Evolutionary conservation across 2,113 vertebrate species (phyloP).

Genomic region (Acrocephalus arundinaceus): DNA sequence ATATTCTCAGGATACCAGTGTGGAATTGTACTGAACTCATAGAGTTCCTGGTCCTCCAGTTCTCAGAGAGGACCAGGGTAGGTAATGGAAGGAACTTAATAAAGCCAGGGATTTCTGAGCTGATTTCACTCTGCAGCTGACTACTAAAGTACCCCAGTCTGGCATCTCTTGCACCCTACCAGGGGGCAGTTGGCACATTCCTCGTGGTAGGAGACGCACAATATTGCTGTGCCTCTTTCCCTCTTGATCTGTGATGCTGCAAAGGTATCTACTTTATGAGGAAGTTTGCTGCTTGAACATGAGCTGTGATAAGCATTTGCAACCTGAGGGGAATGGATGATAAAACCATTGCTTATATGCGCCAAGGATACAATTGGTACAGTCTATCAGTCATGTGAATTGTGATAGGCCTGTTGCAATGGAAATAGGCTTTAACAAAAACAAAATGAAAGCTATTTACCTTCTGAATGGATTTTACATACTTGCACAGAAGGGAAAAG

Average conservation of each 20-base stretch:
- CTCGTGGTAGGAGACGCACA: background rate
- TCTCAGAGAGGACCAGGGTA: background rate
- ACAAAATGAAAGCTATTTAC: constrained; percentile 55
- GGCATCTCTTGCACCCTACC: background rate
- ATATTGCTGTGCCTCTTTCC: constrained; percentile 9
- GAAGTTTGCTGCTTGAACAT: constrained; percentile 48
- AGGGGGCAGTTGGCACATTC: background rate
- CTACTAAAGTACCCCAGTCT: background rate
- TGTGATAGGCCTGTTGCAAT: constrained; percentile 70
- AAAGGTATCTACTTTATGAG: background rate
- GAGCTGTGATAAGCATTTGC: constrained; percentile 71
- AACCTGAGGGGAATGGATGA: constrained; percentile 67
- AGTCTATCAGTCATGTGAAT: constrained; percentile 68
- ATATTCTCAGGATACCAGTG: constrained; percentile 47
- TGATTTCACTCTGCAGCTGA: background rate
- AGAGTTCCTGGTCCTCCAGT: constrained; percentile 19
- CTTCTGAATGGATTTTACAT: constrained; percentile 57
- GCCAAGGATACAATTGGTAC: constrained; percentile 25
- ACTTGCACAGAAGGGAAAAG: constrained; percentile 42
- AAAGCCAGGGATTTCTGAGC: constrained; percentile 5
- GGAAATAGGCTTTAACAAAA: constrained; percentile 62
- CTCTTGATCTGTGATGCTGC: background rate
- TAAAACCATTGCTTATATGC: background rate
- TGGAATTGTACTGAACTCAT: constrained; percentile 21
- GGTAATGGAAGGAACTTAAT: background rate